Conservation (phyloP, 2,113 vertebrate genomes). For the Ophthalmotilapia sp. region DNA sequence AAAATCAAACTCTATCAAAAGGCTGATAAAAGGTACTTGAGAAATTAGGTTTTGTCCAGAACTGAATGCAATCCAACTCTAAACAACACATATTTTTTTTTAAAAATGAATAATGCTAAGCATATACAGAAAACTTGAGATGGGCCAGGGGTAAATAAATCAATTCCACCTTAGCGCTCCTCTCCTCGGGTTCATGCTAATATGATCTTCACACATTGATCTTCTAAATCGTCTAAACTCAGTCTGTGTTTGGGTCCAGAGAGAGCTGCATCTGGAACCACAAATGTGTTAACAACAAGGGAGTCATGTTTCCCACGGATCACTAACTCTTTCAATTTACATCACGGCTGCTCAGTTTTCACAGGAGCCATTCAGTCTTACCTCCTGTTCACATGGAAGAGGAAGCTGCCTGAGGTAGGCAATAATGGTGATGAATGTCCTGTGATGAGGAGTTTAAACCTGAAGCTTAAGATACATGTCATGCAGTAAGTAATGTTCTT, state of each 20-base stretch:
- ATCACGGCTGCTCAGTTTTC: conserved; percentile 48
- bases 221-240: neutral
- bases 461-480: neutral
- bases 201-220: neutral
- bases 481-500: neutral
- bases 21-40: neutral
- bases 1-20: neutral
- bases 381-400: neutral
- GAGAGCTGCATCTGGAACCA: conserved; percentile 11
- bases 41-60: neutral
- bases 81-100: neutral
- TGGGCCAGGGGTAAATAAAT: neutral
- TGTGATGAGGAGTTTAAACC: neutral
- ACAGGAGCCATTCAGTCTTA: neutral
- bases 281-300: conserved; percentile 1
- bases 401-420: neutral
- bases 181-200: neutral
- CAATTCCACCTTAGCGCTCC: neutral
- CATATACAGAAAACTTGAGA: neutral
- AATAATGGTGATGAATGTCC: neutral
- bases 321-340: conserved; percentile 53
- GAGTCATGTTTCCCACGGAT: conserved; percentile 50
- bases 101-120: neutral
- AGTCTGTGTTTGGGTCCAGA: neutral
- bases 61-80: neutral